Base-by-base conservation (phyloP, 1,140 invertebrate genomes). In the Lamellibrachia luymesi region DNA sequence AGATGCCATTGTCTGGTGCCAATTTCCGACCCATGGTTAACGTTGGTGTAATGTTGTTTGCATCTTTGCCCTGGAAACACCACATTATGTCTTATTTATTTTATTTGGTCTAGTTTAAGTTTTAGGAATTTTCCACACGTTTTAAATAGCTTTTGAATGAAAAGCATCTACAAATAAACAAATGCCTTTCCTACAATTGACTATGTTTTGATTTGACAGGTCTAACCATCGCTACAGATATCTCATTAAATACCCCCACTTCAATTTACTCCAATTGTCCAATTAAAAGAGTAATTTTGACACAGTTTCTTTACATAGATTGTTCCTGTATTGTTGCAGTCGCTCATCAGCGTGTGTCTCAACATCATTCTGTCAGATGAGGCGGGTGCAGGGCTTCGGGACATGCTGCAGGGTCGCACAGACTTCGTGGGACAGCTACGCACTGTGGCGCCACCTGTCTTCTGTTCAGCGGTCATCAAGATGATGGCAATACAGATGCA, bases 391-490 rank as follows among this genome's bases (percentile, higher is more conserved):
- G 93, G 94, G 6, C 92, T 95, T 93, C 93, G 95, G 93, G 95
- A 96, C 92, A 94, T 95, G 92, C 93, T 94, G 94, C 93, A 95
- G 94, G 27, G 92, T 93, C 95, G 38, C 38, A 38, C 38, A 25
- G 38, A 80, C 38, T 38, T 52, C 49, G 92, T 10, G 51, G 92
- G 49, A 10, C 50, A 51, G 8, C 50, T 13, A 38, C 93, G 97
- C 97, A 91, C 97, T 97, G 93, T 94, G 93, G 98, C 98, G 0
- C 98, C 99, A 52, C 97, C 98, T 93, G 97, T 98, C 95, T 99
- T 99, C 96, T 99, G 98, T 95, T 99, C 98, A n/a, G 98, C 98
- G 52, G 98, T 99, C 7, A 98, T 99, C 49, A 97, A 98, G 93
- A 97, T 99, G 50, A 98, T 99, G 92, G 98, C 98, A 2, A 97